phyloP scores from a whole-genome alignment of 2,113 vertebrate genomes.

The Carettochelys insculpta region DNA sequence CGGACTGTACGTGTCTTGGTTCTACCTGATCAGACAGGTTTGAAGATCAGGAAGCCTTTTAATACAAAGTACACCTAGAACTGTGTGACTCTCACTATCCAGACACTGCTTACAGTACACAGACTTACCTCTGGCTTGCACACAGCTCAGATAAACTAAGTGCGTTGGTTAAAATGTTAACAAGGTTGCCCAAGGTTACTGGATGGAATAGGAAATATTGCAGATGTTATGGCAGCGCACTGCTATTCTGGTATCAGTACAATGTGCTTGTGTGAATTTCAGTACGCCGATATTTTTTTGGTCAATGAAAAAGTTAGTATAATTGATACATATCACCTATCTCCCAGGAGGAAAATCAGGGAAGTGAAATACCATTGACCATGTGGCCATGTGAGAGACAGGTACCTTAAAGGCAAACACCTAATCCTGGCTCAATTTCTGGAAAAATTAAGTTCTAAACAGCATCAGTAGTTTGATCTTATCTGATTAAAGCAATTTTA shows the following conservation, averaged over 20 bases:
- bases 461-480: neutral
- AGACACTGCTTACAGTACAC: neutral
- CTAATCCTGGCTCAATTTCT: constrained; percentile 6
- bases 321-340: neutral
- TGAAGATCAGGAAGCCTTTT: neutral
- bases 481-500: constrained; percentile 7
- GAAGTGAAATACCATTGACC: neutral
- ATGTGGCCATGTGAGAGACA: neutral
- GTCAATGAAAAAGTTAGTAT: neutral
- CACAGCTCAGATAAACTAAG: neutral
- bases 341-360: rapidly evolving
- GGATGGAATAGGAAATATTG: neutral
- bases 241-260: neutral
- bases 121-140: neutral
- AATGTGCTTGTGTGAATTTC: neutral
- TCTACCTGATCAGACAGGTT: neutral
- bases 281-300: neutral
- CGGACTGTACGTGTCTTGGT: rapidly evolving
- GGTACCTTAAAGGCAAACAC: neutral
- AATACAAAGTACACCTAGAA: neutral
- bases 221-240: neutral
- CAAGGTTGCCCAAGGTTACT: neutral
- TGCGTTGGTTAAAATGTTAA: neutral
- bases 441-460: neutral
- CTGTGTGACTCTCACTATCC: neutral